phyloP scores from a whole-genome alignment of 2,797 vertebrate genomes.

The Cheracebus regulus region DNA sequence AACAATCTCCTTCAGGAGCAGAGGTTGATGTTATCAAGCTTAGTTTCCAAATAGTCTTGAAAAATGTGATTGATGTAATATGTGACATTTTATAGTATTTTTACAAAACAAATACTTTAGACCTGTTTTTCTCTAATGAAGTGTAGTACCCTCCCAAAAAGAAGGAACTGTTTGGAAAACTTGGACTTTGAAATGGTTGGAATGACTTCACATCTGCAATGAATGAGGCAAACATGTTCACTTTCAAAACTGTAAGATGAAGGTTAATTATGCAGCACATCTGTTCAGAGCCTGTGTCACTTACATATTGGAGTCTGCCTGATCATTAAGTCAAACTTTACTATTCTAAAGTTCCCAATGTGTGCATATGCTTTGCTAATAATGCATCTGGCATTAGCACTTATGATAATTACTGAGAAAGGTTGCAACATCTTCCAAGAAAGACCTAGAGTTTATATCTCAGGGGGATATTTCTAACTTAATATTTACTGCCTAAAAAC shows the following conservation, averaged over 20 bases:
- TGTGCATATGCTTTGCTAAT: constrained; percentile 67
- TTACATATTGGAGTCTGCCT: constrained; percentile 37
- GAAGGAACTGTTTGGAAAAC: not conserved
- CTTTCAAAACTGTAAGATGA: constrained; percentile 49
- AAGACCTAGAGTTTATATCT: constrained; percentile 56
- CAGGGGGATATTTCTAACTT: constrained; percentile 37
- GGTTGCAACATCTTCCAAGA: constrained; percentile 58
- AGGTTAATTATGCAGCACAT: constrained; percentile 40
- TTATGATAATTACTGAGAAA: constrained; percentile 64
- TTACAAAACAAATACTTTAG: constrained; percentile 29
- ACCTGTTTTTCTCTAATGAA: not conserved
- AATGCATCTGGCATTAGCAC: constrained; percentile 72
- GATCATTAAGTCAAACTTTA: constrained; percentile 44
- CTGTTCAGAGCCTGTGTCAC: constrained; percentile 34
- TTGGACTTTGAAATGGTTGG: not conserved
- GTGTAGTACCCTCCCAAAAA: not conserved
- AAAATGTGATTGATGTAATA: not conserved
- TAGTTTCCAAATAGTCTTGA: constrained; percentile 38
- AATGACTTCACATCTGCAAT: not conserved
- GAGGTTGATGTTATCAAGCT: not conserved
- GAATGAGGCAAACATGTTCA: not conserved
- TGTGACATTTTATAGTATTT: not conserved
- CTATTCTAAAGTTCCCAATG: constrained; percentile 30
- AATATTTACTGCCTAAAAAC: constrained; percentile 54
- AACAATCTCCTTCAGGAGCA: not conserved